Evolutionary conservation across 2,797 vertebrate species (phyloP).

Genomic region (Poecilia picta): DNA sequence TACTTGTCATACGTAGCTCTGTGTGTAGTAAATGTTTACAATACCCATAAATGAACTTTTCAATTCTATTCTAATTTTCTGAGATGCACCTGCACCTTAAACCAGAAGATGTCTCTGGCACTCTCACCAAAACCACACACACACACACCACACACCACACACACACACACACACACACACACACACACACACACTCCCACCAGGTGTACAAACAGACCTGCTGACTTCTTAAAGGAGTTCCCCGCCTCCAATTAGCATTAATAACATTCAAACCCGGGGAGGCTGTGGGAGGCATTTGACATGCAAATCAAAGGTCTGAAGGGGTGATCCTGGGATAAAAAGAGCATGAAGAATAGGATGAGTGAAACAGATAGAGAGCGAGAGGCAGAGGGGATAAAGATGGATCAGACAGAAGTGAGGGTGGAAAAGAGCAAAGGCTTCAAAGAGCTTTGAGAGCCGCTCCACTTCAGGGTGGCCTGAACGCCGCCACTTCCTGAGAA

Average conservation of each 20-base stretch:
- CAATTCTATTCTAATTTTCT: not conserved
- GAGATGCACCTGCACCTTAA: slow-evolving; percentile 1
- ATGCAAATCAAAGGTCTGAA: slow-evolving; percentile 80
- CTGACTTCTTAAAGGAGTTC: slow-evolving; percentile 59
- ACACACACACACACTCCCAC: slow-evolving; percentile 46
- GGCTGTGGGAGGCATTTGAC: slow-evolving; percentile 76
- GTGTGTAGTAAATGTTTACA: not conserved
- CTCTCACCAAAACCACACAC: slow-evolving; percentile 1
- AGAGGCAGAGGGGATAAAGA: slow-evolving; percentile 75
- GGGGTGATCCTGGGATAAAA: slow-evolving; percentile 78
- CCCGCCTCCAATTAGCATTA: slow-evolving; percentile 78
- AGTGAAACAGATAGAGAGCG: slow-evolving; percentile 72
- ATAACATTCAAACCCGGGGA: slow-evolving; percentile 79
- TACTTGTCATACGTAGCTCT: too few species aligned
- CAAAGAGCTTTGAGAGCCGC: slow-evolving; percentile 65
- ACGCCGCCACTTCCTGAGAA: slow-evolving; percentile 56
- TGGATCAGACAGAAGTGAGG: slow-evolving; percentile 71
- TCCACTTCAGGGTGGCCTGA: slow-evolving; percentile 77
- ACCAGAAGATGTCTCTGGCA: slow-evolving; percentile 24
- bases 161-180: slow-evolving; percentile 24
- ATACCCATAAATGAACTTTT: not conserved
- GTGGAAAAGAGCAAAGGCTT: slow-evolving; percentile 72
- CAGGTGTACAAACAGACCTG: slow-evolving; percentile 79
- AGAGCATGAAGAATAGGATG: slow-evolving; percentile 78
- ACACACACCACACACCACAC: slow-evolving; percentile 16